A percentile compares a stretch with the other conserved stretches of the same genome.
phyloP scores from a whole-genome alignment of 1,140 invertebrate species.

The Muscidifurax raptorellus region DNA sequence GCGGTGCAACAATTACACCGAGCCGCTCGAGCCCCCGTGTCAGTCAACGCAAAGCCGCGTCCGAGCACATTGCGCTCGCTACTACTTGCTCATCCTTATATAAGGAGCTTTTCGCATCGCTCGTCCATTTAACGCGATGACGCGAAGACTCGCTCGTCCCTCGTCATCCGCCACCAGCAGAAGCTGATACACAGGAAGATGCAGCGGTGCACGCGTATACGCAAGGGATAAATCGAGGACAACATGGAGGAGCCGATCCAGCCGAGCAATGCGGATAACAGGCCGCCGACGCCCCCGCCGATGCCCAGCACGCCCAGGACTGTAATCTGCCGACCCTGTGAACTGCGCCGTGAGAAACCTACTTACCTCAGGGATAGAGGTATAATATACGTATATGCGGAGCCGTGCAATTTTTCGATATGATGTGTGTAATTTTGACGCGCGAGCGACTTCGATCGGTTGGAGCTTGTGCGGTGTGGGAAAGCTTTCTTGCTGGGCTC shows the following conservation, averaged over 20 bases:
- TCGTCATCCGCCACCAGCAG: no score
- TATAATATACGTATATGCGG: conserved; percentile 48
- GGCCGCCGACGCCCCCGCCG: conserved; percentile 12
- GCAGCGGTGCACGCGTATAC: background rate
- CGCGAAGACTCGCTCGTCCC: background rate
- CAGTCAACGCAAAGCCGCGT: conserved; percentile 28
- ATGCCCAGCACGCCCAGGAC: conserved; percentile 23
- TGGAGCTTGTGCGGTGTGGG: no score
- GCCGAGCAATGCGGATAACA: background rate
- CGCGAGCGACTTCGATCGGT: no score
- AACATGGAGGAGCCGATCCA: background rate
- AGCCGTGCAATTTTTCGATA: no score
- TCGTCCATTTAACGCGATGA: no score
- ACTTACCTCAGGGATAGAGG: conserved; percentile 65
- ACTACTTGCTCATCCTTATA: background rate
- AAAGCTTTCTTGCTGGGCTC: no score
- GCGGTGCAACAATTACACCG: conserved; percentile 27
- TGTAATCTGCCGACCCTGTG: conserved; percentile 47
- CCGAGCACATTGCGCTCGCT: background rate
- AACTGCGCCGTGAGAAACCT: conserved; percentile 61
- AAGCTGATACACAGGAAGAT: background rate
- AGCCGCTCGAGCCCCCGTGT: background rate
- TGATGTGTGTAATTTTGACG: no score
- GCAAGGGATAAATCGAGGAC: background rate
- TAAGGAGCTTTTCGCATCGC: no score